A percentile compares a stretch with the other conserved stretches of the same genome.
phyloP scores from a whole-genome alignment of 2,113 vertebrate genomes.

The Vidua macroura region DNA sequence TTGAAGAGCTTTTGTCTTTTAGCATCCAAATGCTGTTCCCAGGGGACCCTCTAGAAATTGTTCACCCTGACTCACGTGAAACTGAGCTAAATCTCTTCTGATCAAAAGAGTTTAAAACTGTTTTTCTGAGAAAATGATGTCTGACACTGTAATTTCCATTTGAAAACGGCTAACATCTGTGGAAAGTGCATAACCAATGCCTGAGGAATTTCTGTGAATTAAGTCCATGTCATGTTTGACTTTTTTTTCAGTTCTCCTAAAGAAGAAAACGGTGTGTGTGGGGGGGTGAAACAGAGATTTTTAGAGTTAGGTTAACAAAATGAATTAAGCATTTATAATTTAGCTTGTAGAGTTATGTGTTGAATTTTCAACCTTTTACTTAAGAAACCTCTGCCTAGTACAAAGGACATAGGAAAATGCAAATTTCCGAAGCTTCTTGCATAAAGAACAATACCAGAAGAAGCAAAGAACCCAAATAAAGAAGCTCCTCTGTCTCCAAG shows the following conservation, averaged over 20 bases:
- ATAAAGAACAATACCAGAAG: no score
- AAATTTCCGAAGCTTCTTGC: no score
- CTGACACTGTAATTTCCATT: constrained; percentile 63
- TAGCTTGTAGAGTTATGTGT: no score
- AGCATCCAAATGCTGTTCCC: constrained; percentile 35
- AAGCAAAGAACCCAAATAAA: no score
- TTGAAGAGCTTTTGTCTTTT: constrained; percentile 34
- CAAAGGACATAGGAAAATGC: no score
- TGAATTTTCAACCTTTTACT: no score
- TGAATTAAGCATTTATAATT: no score
- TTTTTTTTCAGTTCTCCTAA: constrained; percentile 1
- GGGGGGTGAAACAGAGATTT: no score
- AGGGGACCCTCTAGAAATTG: constrained; percentile 26
- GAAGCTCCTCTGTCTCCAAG: no score
- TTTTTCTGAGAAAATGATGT: constrained; percentile 61
- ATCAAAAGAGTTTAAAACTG: constrained; percentile 48
- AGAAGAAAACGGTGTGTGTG: not conserved
- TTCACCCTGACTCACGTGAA: constrained; percentile 58
- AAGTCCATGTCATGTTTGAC: constrained; percentile 26
- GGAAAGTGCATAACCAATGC: constrained; percentile 50
- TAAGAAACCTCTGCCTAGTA: no score
- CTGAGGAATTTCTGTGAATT: constrained; percentile 39
- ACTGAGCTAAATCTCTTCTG: constrained; percentile 38
- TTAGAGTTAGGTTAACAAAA: no score
- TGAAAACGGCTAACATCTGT: constrained; percentile 66